Conservation (phyloP, 64 coral and sea anemone species). For the Trachythela sp. region DNA sequence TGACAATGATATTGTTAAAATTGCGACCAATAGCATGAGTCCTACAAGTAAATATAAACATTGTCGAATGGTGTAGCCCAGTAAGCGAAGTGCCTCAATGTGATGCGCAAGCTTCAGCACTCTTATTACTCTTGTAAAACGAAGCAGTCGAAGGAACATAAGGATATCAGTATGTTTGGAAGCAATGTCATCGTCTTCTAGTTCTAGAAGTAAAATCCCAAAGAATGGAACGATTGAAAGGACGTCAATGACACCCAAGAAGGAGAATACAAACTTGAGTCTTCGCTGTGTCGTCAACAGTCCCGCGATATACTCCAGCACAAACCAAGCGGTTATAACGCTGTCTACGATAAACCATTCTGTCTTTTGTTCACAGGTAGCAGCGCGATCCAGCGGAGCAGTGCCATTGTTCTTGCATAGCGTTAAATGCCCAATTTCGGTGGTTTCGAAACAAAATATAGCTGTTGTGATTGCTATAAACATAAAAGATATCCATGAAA, state of each 20-base stretch:
- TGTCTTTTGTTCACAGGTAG: background rate
- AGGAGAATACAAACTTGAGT: constrained; percentile 51
- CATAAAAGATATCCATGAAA: background rate
- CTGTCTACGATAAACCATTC: constrained; percentile 51
- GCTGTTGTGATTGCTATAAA: background rate
- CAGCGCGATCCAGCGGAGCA: background rate
- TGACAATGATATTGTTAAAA: constrained; percentile 66
- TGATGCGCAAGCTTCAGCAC: background rate
- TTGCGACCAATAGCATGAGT: background rate
- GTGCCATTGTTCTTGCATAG: background rate
- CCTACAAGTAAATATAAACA: constrained; percentile 8
- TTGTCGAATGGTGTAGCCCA: constrained; percentile 3
- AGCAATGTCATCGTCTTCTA: background rate
- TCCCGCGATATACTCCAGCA: constrained; percentile 55
- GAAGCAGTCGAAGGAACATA: background rate
- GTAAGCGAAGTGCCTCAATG: constrained; percentile 10
- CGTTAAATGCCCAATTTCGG: background rate
- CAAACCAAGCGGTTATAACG: constrained; percentile 67
- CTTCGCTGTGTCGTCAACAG: constrained; percentile 59
- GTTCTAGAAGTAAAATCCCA: background rate
- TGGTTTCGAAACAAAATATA: constrained; percentile 13
- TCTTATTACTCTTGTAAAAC: background rate
- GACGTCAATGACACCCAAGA: constrained; percentile 68
- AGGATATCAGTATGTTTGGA: background rate
- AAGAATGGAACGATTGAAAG: constrained; percentile 66